phyloP scores from a whole-genome alignment of 2,113 vertebrate genomes.

The Sinocyclocheilus maitianheensis region DNA sequence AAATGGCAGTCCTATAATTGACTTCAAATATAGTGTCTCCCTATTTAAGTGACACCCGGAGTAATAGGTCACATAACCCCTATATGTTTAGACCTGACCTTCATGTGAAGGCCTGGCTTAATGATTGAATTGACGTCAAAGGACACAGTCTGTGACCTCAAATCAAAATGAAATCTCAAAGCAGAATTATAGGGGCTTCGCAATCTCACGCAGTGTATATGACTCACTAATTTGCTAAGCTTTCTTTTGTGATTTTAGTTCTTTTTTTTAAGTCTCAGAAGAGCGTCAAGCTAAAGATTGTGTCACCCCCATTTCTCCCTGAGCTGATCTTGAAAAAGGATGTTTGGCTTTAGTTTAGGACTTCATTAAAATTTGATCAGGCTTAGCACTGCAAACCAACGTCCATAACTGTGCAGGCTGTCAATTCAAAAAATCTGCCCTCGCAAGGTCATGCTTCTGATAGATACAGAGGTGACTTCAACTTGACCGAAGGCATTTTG shows the following conservation, averaged over 20 bases:
- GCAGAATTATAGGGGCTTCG: not conserved
- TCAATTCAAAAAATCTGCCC: not conserved
- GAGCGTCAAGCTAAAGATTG: not conserved
- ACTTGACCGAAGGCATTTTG: not conserved
- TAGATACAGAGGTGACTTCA: not conserved
- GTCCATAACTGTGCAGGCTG: not conserved
- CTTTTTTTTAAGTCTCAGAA: not conserved
- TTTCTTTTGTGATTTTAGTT: not conserved
- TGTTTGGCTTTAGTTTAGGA: not conserved
- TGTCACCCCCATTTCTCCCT: not conserved
- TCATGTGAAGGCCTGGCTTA: slow-evolving; percentile 11
- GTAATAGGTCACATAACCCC: not conserved
- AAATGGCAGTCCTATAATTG: slow-evolving; percentile 24
- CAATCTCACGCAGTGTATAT: not conserved
- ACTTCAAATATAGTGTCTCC: slow-evolving; percentile 23
- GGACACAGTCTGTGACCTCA: not conserved
- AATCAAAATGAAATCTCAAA: not conserved
- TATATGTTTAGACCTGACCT: slow-evolving; percentile 16
- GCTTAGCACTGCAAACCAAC: not conserved
- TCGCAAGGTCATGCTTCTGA: not conserved
- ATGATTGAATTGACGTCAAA: not conserved
- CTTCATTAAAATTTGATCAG: slow-evolving; percentile 5
- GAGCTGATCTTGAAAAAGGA: not conserved
- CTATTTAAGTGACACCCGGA: not conserved
- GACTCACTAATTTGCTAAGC: not conserved